phyloP scores from a whole-genome alignment of 2,888 invertebrate species.

The Scaptomyza tumidula region DNA sequence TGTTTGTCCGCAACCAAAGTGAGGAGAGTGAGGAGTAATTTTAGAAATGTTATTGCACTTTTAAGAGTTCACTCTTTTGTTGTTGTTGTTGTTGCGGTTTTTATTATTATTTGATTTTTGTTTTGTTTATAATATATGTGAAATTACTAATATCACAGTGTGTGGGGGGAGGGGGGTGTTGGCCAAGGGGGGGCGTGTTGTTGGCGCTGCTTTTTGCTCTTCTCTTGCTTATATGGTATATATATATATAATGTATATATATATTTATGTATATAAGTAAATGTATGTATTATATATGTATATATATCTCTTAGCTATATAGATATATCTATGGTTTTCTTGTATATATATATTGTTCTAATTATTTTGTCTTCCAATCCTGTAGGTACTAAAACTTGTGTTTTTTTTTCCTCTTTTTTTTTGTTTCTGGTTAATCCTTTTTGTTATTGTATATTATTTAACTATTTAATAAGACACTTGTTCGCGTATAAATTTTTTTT shows the following conservation, averaged over 20 bases:
- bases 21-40: conserved; percentile 12
- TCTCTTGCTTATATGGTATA: conserved; percentile 46
- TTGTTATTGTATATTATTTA: conserved; percentile 49
- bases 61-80: conserved; percentile 12
- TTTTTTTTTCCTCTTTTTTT: conserved; percentile 38
- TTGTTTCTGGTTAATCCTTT: conserved; percentile 46
- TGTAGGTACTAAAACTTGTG: conserved; percentile 76
- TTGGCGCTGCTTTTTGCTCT: conserved; percentile 32
- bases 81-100: background rate
- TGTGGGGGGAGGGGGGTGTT: conserved; percentile 43
- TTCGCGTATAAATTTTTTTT: conserved; percentile 63
- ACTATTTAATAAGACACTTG: conserved; percentile 80
- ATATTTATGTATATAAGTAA: conserved; percentile 35
- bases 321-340: conserved; percentile 44
- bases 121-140: conserved; percentile 44
- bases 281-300: conserved; percentile 39
- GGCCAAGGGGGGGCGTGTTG: conserved; percentile 34
- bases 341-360: conserved; percentile 55
- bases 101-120: background rate
- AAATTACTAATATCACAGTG: conserved; percentile 68
- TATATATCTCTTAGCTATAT: conserved; percentile 34
- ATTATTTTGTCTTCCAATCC: conserved; percentile 67
- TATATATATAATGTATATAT: conserved; percentile 22
- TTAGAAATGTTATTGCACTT: conserved; percentile 45
- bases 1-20: conserved; percentile 12